Evolutionary conservation across 2,113 vertebrate genomes (phyloP).

Genomic region (Charina bottae): DNA sequence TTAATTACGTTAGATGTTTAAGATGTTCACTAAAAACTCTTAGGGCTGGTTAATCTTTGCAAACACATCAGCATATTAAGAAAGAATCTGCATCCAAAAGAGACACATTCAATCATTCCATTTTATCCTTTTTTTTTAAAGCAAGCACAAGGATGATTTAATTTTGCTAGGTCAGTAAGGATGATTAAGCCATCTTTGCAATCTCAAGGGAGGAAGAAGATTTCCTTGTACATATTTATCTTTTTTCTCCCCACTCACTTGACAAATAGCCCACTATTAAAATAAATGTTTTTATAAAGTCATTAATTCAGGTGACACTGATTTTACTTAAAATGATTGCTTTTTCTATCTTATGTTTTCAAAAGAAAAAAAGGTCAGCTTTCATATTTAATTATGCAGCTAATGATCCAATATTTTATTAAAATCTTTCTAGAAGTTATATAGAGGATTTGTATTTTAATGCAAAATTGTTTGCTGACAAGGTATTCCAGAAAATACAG

Average conservation of each 20-base stretch:
- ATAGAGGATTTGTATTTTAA: neutral
- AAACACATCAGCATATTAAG: neutral
- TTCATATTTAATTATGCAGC: neutral
- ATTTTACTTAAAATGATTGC: neutral
- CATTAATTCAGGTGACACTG: slow-evolving; percentile 1
- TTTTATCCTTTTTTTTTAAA: slow-evolving; percentile 42
- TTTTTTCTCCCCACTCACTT: neutral
- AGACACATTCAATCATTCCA: slow-evolving; percentile 39
- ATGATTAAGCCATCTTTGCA: slow-evolving; percentile 49
- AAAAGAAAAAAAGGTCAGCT: neutral
- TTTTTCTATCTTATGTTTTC: neutral
- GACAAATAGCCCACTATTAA: neutral
- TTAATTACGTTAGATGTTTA: neutral
- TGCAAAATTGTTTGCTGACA: neutral
- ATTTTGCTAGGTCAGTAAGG: slow-evolving; percentile 32
- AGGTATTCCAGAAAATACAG: neutral
- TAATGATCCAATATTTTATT: neutral
- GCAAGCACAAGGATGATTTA: slow-evolving; percentile 31
- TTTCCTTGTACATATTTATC: neutral
- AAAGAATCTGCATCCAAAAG: slow-evolving; percentile 25
- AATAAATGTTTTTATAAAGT: neutral
- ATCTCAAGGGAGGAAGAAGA: slow-evolving; percentile 41
- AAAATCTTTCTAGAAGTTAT: neutral
- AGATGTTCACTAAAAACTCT: neutral
- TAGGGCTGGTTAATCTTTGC: slow-evolving; percentile 2